Evolutionary conservation across 2,113 vertebrate species (phyloP).

Genomic region (Strix aluco): DNA sequence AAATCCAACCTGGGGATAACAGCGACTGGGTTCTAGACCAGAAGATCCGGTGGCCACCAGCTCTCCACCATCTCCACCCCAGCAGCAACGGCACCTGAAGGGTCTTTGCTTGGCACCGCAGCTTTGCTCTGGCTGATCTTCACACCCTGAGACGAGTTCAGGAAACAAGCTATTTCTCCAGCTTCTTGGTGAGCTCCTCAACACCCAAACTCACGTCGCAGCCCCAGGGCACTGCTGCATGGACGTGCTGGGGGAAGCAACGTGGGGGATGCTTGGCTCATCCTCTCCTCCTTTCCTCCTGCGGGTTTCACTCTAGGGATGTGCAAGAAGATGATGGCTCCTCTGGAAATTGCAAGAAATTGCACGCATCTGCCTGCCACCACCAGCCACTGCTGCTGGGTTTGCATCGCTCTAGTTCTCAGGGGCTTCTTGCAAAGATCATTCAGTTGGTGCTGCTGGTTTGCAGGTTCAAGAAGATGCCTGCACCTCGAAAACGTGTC

Average conservation of each 20-base stretch:
- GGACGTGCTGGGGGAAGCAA: neutral
- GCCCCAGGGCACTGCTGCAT: neutral
- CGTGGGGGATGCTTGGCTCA: rapidly evolving
- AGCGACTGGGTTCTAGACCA: neutral
- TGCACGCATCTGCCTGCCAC: rapidly evolving
- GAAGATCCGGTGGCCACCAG: neutral
- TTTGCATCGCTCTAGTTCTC: rapidly evolving
- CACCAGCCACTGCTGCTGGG: rapidly evolving
- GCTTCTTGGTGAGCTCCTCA: neutral
- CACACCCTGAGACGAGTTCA: neutral
- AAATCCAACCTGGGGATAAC: neutral
- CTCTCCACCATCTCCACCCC: neutral
- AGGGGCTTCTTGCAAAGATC: neutral
- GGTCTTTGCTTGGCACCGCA: neutral
- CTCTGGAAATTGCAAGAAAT: neutral
- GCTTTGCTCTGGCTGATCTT: neutral
- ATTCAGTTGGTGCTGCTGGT: neutral
- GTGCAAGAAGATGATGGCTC: neutral
- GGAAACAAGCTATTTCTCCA: neutral
- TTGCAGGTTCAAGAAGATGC: neutral
- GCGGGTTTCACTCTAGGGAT: neutral
- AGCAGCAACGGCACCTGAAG: rapidly evolving
- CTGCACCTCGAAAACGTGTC: neutral
- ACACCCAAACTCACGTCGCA: rapidly evolving
- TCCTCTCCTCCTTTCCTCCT: neutral